phyloP scores from a whole-genome alignment of 2,888 invertebrate species.

The Cryptocephalus primarius region DNA sequence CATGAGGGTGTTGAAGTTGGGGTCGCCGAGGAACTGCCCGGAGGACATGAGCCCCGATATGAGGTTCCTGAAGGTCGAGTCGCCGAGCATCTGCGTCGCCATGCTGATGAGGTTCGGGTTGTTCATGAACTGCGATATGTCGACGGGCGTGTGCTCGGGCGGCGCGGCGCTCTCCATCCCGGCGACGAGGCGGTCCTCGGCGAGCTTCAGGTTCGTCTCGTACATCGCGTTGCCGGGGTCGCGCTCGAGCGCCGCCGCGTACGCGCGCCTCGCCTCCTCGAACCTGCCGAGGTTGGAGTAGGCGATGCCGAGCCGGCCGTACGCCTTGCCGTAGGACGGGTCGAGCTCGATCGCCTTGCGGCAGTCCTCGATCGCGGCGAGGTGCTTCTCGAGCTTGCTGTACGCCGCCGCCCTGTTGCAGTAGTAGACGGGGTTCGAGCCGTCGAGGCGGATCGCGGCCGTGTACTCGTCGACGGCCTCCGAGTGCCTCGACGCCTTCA shows the following conservation, averaged over 20 bases:
- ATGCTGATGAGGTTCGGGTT: constrained; percentile 77
- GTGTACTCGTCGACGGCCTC: constrained; percentile 80
- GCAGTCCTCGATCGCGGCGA: constrained; percentile 82
- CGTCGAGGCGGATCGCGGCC: constrained; percentile 77
- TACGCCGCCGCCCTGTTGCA: constrained; percentile 96
- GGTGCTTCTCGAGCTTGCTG: constrained; percentile 77
- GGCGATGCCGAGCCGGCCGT: constrained; percentile 83
- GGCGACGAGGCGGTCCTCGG: constrained; percentile 49
- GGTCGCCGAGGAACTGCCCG: constrained; percentile 21
- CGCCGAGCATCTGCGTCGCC: constrained; percentile 75
- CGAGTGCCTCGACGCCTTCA: constrained; percentile 70
- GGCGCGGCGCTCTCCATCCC: constrained; percentile 19
- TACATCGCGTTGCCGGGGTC: constrained; percentile 91
- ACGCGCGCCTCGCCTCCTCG: constrained; percentile 75
- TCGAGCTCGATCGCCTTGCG: constrained; percentile 80
- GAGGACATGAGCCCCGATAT: constrained; percentile 32
- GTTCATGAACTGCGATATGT: constrained; percentile 57
- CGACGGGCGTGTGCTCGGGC: constrained; percentile 31
- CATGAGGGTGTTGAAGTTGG: constrained; percentile 26
- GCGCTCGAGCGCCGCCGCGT: constrained; percentile 75
- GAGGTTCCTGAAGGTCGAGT: constrained; percentile 73
- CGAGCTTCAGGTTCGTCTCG: constrained; percentile 72
- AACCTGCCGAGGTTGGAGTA: constrained; percentile 74
- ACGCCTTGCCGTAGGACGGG: constrained; percentile 89
- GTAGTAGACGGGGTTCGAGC: constrained; percentile 86